Conservation (phyloP, 2,113 vertebrate genomes). For the Sinocyclocheilus grahami region DNA sequence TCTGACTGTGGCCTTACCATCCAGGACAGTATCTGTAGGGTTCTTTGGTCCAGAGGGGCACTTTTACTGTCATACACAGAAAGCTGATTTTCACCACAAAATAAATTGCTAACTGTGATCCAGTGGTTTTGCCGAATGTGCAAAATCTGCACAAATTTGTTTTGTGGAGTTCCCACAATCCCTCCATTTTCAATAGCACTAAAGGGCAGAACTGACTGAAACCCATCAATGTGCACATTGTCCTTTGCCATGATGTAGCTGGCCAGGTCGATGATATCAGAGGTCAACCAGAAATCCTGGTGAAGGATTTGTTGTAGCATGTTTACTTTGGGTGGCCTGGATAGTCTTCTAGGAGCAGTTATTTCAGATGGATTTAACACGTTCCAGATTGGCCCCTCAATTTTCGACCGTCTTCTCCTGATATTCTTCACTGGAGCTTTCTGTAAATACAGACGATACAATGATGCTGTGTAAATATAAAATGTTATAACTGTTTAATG, state of each 20-base stretch:
- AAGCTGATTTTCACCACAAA: background rate
- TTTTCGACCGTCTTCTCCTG: background rate
- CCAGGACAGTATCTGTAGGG: background rate
- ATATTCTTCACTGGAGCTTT: constrained; percentile 1
- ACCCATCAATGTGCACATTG: constrained; percentile 1
- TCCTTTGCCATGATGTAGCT: constrained; percentile 10
- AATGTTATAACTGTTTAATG: no score
- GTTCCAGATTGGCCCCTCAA: background rate
- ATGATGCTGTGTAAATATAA: background rate
- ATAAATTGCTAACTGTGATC: constrained; percentile 16
- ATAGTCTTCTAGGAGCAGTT: no score
- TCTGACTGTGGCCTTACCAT: background rate
- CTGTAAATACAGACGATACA: background rate
- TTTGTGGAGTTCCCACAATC: background rate
- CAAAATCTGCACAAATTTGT: background rate
- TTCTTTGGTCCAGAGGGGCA: background rate
- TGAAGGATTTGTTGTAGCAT: background rate
- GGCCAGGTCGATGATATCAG: background rate
- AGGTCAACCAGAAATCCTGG: constrained; percentile 9
- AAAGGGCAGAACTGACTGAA: background rate
- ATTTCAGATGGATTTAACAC: no score
- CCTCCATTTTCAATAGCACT: background rate
- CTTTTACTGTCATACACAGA: constrained; percentile 9
- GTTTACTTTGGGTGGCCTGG: no score
- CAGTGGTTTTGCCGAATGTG: background rate